Evolutionary conservation across 2,113 vertebrate genomes (phyloP).

Genomic region (Chroicocephalus ridibundus): DNA sequence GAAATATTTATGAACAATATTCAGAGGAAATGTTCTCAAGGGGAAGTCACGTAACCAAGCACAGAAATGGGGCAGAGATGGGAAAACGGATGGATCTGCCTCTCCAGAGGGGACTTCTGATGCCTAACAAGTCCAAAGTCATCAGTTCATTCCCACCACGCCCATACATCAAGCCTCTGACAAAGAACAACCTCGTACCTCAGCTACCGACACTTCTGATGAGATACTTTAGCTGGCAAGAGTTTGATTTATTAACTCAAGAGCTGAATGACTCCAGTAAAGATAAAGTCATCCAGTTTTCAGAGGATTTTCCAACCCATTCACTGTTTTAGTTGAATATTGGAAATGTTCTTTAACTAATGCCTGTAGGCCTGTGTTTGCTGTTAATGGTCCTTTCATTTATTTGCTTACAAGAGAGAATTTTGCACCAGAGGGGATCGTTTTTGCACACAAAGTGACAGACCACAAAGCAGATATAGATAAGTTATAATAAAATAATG

Average conservation of each 20-base stretch:
- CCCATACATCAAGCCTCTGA: slow-evolving; percentile 17
- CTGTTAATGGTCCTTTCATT: background rate
- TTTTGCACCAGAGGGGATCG: background rate
- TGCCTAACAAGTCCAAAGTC: background rate
- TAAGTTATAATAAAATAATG: background rate
- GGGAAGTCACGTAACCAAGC: background rate
- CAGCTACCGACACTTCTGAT: background rate
- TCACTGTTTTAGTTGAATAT: background rate
- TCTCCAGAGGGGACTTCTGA: background rate
- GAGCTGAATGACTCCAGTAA: background rate
- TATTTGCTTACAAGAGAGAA: background rate
- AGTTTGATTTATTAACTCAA: slow-evolving; percentile 15
- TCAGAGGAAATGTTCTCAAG: slow-evolving; percentile 25
- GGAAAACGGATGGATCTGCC: background rate
- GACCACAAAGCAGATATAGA: background rate
- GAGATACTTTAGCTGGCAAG: slow-evolving; percentile 42
- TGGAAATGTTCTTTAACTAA: background rate
- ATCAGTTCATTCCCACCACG: background rate
- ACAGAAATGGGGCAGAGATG: background rate
- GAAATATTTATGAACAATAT: slow-evolving; percentile 25
- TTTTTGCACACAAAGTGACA: background rate
- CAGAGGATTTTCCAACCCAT: background rate
- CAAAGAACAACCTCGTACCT: background rate
- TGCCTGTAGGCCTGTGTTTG: background rate
- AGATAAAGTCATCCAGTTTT: background rate